Base-by-base conservation (phyloP, 2,113 vertebrate species). In the Pygathrix nemaeus region DNA sequence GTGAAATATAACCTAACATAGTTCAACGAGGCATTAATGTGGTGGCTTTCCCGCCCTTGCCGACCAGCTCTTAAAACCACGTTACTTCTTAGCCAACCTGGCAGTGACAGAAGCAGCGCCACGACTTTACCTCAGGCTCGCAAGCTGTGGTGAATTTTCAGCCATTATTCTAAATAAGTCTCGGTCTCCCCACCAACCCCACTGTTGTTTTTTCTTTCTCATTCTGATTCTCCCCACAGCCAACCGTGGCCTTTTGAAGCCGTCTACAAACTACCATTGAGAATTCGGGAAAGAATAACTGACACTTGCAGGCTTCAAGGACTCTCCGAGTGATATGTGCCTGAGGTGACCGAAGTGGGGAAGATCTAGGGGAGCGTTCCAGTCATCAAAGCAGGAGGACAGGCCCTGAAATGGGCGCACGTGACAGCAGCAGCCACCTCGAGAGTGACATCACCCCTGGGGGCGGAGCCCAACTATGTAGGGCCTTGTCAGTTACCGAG, bases 371-470 rank as follows among this genome's bases (percentile, higher is more conserved):
- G 68, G 87, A 84, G 66, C 72, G 23, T 25, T 30, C 57, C 16
- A 95, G 70, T 73, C 89, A 52, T 92, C 94, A 90, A 87, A 92
- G 89, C 88, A 27, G 38, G 61, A 84, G 80, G 94, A 68, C 76
- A 61, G 90, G 93, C 89, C 95, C 94, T 45, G 92, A 95, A 88
- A 93, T 94, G 93, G 94, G 93, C 50, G 97, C 97, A 97, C 97
- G 95, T 97, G 97, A 98, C 93, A 82, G 94, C 80, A 48, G 80
- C 89, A 80, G 97, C 68, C 93, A 97, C 96, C 94, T 97, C 96
- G 30, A 94, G 94, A 97, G 96, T 97, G 97, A 98, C 97, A 59
- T 98, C 97, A 98, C 92, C 91, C 70, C 27, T 6, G 79, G 79
- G 88, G 93, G 98, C 90, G 96, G 96, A 17, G 97, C 92, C 90